Percentiles rank a stretch among this genome's conserved stretches.
Evolutionary conservation across 2,888 invertebrate genomes (phyloP).

Genomic region (Philopedon plagiatum): DNA sequence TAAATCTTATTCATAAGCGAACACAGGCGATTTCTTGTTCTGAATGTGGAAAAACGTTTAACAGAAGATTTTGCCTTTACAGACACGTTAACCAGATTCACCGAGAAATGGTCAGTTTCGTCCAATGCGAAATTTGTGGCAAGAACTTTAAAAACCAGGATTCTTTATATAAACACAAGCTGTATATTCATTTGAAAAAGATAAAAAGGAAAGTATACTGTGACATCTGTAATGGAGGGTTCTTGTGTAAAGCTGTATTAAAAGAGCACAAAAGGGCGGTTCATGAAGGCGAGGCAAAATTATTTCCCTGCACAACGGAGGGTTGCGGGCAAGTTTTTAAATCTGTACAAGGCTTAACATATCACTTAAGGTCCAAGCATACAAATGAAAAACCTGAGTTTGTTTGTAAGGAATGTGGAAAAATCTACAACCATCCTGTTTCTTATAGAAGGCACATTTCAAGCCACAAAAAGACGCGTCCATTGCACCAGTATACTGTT

Average conservation of each 20-base stretch:
- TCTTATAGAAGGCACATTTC: constrained; percentile 53
- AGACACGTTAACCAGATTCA: too few relatives aligned
- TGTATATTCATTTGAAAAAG: too few relatives aligned
- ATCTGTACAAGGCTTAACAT: neutral
- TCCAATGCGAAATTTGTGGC: too few relatives aligned
- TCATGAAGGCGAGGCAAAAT: constrained; percentile 45
- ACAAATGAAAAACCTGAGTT: constrained; percentile 69
- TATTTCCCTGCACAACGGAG: constrained; percentile 16
- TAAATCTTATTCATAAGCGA: neutral
- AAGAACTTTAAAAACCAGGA: too few relatives aligned
- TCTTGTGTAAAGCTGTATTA: constrained; percentile 36
- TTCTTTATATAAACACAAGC: too few relatives aligned
- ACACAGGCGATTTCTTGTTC: neutral
- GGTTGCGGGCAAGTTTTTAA: constrained; percentile 21
- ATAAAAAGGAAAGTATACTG: too few relatives aligned
- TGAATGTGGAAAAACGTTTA: neutral
- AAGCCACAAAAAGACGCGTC: neutral
- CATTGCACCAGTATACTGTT: neutral
- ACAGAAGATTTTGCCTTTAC: neutral
- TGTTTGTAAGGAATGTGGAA: too few relatives aligned
- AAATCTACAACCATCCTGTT: constrained; percentile 63
- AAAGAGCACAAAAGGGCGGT: constrained; percentile 14
- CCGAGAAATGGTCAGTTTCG: too few relatives aligned
- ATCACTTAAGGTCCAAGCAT: constrained; percentile 62
- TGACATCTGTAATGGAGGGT: too few relatives aligned